Conservation (phyloP, 37 sponge, comb jelly and placozoan species). For the Halisarca cf. caerulea region DNA sequence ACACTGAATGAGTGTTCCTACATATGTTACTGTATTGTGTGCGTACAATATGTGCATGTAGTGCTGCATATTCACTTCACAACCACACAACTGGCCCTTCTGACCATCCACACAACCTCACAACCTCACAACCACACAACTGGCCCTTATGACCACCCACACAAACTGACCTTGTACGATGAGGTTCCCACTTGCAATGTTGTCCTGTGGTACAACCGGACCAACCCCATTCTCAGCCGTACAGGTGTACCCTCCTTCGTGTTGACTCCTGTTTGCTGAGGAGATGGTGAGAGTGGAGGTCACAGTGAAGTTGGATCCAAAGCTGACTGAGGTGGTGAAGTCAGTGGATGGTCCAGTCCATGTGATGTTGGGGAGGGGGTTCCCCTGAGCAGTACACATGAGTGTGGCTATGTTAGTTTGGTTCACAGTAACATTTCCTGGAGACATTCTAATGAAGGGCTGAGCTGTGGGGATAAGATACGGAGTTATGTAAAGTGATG, state of each 20-base stretch:
- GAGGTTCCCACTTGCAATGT: conserved; percentile 28
- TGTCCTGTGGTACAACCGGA: background rate
- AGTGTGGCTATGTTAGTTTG: conserved; percentile 19
- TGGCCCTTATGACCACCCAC: too few relatives aligned
- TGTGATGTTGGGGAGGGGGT: conserved; percentile 53
- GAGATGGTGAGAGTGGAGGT: background rate
- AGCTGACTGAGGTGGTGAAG: background rate
- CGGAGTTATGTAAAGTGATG: background rate
- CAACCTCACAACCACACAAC: too few relatives aligned
- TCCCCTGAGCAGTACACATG: conserved; percentile 40
- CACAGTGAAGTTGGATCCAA: conserved; percentile 14
- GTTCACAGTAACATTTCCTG: conserved; percentile 13
- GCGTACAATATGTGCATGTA: too few relatives aligned
- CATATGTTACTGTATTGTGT: too few relatives aligned
- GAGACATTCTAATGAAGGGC: conserved; percentile 22
- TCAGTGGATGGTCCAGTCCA: conserved; percentile 44
- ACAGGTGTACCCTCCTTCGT: conserved; percentile 31
- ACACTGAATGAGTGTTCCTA: too few relatives aligned
- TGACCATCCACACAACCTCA: too few relatives aligned
- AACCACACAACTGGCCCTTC: too few relatives aligned
- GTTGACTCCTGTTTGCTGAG: conserved; percentile 4
- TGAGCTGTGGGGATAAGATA: background rate
- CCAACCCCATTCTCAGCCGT: conserved; percentile 31
- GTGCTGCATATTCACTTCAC: too few relatives aligned
- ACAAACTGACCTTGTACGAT: conserved; percentile 48